Conservation (phyloP, 2,888 invertebrate species). For the Notodonta ziczac region DNA sequence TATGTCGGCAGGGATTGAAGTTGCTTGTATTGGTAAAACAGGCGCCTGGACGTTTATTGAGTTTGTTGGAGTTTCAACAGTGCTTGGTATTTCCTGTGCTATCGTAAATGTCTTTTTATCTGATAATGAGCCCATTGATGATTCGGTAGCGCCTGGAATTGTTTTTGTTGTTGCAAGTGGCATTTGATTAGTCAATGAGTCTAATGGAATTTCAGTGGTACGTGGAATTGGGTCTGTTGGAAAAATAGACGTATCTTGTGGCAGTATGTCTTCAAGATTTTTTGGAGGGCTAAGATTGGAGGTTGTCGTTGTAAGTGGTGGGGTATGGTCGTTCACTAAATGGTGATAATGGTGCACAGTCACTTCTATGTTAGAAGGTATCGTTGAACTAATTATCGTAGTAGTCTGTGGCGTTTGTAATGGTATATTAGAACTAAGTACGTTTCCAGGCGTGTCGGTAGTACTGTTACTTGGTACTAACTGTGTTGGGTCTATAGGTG, state of each 20-base stretch:
- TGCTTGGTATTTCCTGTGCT: neutral
- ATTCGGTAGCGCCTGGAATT: neutral
- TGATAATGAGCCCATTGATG: neutral
- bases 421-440: neutral
- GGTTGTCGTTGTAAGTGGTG: neutral
- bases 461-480: neutral
- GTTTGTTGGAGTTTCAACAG: neutral
- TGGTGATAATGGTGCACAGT: conserved; percentile 2
- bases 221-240: neutral
- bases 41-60: neutral
- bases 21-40: neutral
- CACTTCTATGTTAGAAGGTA: conserved; percentile 1
- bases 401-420: neutral
- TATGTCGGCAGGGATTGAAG: neutral
- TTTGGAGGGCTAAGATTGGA: neutral
- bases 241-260: neutral
- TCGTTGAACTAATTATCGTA: neutral
- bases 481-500: neutral
- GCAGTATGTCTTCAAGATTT: neutral
- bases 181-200: neutral
- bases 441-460: neutral
- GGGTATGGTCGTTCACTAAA: neutral
- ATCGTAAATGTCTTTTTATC: neutral
- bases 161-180: neutral
- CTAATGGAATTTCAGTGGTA: neutral